These are phyloP conservation scores for Erpetoichthys calabaricus DNA, from an alignment of 2,797 vertebrate genomes.

Conservation along the genomic window DNA sequence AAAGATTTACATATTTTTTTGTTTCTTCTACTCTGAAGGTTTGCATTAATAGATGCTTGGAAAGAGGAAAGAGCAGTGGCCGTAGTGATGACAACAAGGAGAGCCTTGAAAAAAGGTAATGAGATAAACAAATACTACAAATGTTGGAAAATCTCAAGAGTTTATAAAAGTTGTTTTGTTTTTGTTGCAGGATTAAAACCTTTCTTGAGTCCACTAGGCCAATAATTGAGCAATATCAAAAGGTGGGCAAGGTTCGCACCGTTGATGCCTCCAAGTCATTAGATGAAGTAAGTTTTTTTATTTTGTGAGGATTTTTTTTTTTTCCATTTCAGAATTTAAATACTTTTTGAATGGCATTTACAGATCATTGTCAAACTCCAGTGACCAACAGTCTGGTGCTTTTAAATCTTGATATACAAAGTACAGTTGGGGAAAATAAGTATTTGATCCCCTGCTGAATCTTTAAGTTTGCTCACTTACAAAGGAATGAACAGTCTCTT, in stretches of 20 bases:
- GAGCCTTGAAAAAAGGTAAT: conserved; percentile 88
- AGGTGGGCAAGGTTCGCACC: conserved; percentile 74
- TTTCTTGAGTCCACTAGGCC: conserved; percentile 88
- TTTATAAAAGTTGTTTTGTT: neutral
- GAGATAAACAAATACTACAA: neutral
- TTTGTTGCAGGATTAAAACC: conserved; percentile 72
- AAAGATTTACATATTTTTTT: no score
- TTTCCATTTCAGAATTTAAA: no score
- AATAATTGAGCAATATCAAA: conserved; percentile 76
- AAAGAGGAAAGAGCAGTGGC: conserved; percentile 88
- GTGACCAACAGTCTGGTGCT: no score
- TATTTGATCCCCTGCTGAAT: no score
- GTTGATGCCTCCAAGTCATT: conserved; percentile 78
- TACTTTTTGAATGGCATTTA: no score
- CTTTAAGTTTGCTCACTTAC: no score
- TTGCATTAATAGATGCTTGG: conserved; percentile 79
- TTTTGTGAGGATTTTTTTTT: neutral
- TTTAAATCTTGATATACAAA: no score
- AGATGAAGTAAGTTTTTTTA: conserved; percentile 60
- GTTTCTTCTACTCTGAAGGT: conserved; percentile 43
- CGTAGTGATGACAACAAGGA: conserved; percentile 90
- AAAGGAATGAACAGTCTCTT: no score
- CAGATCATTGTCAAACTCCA: no score
- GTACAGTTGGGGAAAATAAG: no score
- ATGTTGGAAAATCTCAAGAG: neutral